phyloP scores from a whole-genome alignment of 1,140 invertebrate genomes.

The Anastatus disparis region DNA sequence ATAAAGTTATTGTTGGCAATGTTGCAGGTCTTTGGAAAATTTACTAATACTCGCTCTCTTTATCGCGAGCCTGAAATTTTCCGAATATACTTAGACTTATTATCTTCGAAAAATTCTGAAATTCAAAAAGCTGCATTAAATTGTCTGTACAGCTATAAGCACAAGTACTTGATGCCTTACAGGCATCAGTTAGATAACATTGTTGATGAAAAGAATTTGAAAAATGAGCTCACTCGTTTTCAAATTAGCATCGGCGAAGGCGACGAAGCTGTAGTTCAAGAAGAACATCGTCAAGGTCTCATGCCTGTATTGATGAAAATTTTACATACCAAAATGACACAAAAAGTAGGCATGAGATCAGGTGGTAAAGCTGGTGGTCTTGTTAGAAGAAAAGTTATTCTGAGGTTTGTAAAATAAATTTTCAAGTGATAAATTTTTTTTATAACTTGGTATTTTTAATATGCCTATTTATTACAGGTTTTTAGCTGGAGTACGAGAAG shows the following conservation, averaged over 20 bases:
- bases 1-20: constrained; percentile 77
- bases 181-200: constrained; percentile 80
- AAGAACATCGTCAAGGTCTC: constrained; percentile 79
- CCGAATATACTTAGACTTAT: constrained; percentile 80
- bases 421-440: background rate
- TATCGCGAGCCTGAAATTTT: constrained; percentile 80
- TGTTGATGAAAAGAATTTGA: constrained; percentile 88
- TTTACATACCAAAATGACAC: constrained; percentile 89
- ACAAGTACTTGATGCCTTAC: constrained; percentile 81
- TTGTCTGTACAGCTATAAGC: constrained; percentile 86
- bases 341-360: constrained; percentile 76
- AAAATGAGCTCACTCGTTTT: constrained; percentile 83
- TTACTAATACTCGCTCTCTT: constrained; percentile 83
- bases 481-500: constrained; percentile 80
- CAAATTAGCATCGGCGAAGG: constrained; percentile 78
- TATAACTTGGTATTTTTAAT: background rate
- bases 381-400: constrained; percentile 77
- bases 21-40: constrained; percentile 80
- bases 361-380: constrained; percentile 79
- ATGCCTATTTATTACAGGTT: constrained; percentile 70
- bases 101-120: constrained; percentile 79
- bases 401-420: constrained; percentile 59
- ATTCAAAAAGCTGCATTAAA: constrained; percentile 87
- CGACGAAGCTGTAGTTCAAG: constrained; percentile 74
- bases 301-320: constrained; percentile 87